phyloP scores from a whole-genome alignment of 2,113 vertebrate genomes.

The Aptenodytes patagonicus region DNA sequence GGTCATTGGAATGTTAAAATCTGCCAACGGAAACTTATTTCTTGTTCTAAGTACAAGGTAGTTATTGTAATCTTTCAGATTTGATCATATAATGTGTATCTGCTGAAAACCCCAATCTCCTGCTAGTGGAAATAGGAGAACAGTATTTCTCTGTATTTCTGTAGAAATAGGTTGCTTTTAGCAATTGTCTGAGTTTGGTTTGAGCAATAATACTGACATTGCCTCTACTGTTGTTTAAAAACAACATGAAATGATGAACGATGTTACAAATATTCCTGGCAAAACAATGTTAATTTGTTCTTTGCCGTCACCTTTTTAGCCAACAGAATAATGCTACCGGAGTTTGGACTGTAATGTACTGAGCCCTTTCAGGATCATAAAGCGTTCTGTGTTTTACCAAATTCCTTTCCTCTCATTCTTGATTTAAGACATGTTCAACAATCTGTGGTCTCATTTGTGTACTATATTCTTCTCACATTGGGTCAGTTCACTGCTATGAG shows the following conservation, averaged over 20 bases:
- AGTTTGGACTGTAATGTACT: background rate
- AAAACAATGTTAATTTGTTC: background rate
- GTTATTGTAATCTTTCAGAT: constrained; percentile 20
- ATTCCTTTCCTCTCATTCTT: background rate
- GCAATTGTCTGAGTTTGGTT: background rate
- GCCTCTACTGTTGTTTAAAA: background rate
- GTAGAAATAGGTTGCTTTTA: background rate
- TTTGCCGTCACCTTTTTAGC: background rate
- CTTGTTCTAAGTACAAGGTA: background rate
- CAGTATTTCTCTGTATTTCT: background rate
- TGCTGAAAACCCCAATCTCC: background rate
- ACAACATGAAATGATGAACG: background rate
- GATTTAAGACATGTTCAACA: background rate
- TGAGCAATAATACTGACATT: background rate
- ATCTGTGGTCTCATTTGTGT: background rate
- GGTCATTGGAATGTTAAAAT: background rate
- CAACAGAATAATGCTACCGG: background rate
- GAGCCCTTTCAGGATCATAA: background rate
- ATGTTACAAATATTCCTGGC: background rate
- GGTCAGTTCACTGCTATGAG: background rate
- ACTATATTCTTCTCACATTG: background rate
- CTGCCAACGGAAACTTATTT: background rate
- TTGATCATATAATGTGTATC: background rate
- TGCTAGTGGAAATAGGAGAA: background rate
- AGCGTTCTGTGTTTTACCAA: background rate